Evolutionary conservation across 2,797 vertebrate genomes (phyloP), one percentile per base, ranked within the genome.

Genomic region (Hyperoplus immaculatus): DNA sequence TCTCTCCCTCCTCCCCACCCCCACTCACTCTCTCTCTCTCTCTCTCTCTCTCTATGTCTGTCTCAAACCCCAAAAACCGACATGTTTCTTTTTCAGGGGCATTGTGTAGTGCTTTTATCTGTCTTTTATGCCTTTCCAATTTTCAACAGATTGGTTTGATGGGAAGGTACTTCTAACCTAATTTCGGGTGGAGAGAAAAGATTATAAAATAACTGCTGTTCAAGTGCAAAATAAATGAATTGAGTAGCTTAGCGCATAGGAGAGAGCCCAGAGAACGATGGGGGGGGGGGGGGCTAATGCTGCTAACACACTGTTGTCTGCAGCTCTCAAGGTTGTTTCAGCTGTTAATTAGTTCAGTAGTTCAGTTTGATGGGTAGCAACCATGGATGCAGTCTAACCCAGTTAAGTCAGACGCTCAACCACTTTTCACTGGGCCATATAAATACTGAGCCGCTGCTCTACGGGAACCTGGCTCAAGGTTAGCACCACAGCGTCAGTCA

Each of bases 301-400:
- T 45, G 70, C 75, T 71, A 82, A 85, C 68, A 76, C 67, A 64
- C 69, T 60, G 85, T 86, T 90, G 80, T 88, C 75, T 84, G 81
- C 62, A 58, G 83, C 86, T 91, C 87, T 93, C 88, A 93, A 91
- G 92, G 89, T 91, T 91, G 90, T 84, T 90, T 89, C 75, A 54
- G 77, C 62, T 86, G 87, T 84, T 94, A 91, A 93, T 93, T 90
- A 89, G 88, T 84, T 86, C 82, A 86, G 77, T 89, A 89, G 88
- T 84, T 86, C 82, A 86, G 76, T 89, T 76, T 92, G 90, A 93
- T 88, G 89, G 90, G 81, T 90, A 15, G 61, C 75, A 72, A 86
- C 84, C 88, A 90, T 68, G 78, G 86, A 51, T 85, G 80, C 86
- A 77, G 75, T 90, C 81, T 88, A 92, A 92, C 87, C 88, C 87